Base-by-base conservation (phyloP, 2,888 invertebrate genomes). In the Lobophora halterata region DNA sequence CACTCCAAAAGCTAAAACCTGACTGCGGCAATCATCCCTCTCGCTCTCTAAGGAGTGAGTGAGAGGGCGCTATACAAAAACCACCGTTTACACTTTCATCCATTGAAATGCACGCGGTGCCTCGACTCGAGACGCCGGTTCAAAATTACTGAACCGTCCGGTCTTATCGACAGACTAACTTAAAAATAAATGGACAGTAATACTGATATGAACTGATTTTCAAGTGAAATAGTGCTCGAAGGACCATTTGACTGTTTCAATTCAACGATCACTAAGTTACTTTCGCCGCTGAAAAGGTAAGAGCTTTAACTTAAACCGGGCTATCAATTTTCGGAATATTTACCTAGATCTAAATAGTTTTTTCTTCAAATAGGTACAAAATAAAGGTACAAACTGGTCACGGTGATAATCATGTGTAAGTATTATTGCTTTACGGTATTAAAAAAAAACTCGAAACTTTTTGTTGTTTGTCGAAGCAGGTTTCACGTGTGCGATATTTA, bases 71-170 rank as follows among this genome's bases (percentile, higher is more conserved):
- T 80, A 85, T 81, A 86, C 86, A 86, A 86, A 86, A 85, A 86
- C 82, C 79, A 72, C 75, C 72, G 83, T 76, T 75, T 81, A 83
- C 72, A 85, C 86, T 83, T 87, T 85, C 86, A 82, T 82, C 85
- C 75, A 76, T 80, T 78, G 85, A 85, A 80, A 83, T 79, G 83
- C 81, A 83, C 79, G 82, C 82, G 79, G 76, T 77, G 76, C 80
- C 71, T 71, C 76, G 76, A 64, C 60, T 72, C 67, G 78, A 79
- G 73, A 70, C 77, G 80, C 79, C 74, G 79, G 74, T 77, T 74
- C 67, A 66, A 72, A 71, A 70, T 72, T 70, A 71, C 70, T 70
- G 71, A 77, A 72, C 67, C 61, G 71, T 62, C 68, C 63, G 68
- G 67, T 69, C 63, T 71, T 72, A 67, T 68, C 71, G 66, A 57